phyloP scores from a whole-genome alignment of 2,797 vertebrate species.

The Propithecus deckenii region DNA sequence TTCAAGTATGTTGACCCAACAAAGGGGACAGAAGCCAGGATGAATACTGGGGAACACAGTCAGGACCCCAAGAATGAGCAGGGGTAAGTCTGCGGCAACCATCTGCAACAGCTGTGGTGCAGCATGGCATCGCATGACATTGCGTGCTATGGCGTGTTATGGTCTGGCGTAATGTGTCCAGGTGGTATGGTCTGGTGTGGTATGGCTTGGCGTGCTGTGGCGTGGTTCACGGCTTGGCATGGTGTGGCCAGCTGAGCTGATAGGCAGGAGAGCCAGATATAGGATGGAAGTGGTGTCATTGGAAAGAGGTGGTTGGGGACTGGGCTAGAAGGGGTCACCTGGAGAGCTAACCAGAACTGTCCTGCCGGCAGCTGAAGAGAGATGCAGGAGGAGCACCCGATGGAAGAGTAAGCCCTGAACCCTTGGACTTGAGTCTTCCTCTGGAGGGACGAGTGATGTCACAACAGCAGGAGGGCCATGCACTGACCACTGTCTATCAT shows the following conservation, averaged over 20 bases:
- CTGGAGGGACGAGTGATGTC: not conserved
- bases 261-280: not conserved
- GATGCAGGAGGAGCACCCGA: not conserved
- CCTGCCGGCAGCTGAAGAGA: not conserved
- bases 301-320: not conserved
- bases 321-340: not conserved
- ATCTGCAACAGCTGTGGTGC: not conserved
- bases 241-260: not conserved
- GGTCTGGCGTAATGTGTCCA: not conserved
- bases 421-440: not conserved
- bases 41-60: not conserved
- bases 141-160: not conserved
- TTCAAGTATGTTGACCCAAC: not conserved
- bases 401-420: not conserved
- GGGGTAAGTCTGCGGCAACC: not conserved
- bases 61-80: not conserved
- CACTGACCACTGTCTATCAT: not conserved
- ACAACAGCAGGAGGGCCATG: not conserved
- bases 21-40: not conserved
- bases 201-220: not conserved
- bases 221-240: no score
- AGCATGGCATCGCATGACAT: not conserved
- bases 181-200: not conserved
- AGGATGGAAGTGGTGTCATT: not conserved
- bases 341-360: not conserved